Percentiles rank a stretch among this genome's conserved stretches.
phyloP scores from a whole-genome alignment of 2,113 vertebrate species.

The Malurus elegans region DNA sequence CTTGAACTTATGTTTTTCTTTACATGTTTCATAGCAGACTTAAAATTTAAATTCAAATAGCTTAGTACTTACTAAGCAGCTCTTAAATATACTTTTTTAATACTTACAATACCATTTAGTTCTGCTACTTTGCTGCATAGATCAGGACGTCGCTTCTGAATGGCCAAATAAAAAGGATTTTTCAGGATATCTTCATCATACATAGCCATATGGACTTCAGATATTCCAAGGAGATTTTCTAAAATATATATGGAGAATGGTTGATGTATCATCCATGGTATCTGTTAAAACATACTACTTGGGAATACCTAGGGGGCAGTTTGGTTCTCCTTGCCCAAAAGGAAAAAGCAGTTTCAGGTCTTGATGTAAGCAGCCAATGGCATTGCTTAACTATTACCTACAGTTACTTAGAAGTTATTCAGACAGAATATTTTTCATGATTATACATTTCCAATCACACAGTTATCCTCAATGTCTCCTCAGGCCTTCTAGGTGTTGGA shows the following conservation, averaged over 20 bases:
- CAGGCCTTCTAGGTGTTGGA: background rate
- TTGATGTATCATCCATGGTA: background rate
- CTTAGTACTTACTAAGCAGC: background rate
- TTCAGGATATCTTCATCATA: conserved; percentile 97
- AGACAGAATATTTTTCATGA: background rate
- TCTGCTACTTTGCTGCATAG: conserved; percentile 86
- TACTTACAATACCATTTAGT: conserved; percentile 88
- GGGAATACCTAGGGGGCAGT: background rate
- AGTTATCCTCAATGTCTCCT: background rate
- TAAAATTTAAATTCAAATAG: background rate
- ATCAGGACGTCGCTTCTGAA: conserved; percentile 90
- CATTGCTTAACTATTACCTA: background rate
- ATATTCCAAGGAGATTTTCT: conserved; percentile 43
- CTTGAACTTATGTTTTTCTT: background rate
- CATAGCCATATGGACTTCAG: conserved; percentile 89
- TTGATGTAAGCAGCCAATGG: background rate
- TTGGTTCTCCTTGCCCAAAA: background rate
- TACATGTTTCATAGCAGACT: background rate
- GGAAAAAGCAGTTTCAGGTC: background rate
- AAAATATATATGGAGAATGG: background rate
- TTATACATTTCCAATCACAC: background rate
- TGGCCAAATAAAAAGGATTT: conserved; percentile 91
- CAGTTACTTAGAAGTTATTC: background rate
- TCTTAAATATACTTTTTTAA: background rate
- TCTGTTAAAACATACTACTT: background rate